Percentiles rank a stretch among this genome's conserved stretches.
These are phyloP conservation scores for Heteromormyrus szaboi DNA, from an alignment of 2,797 vertebrate genomes.

Conservation along the genomic window DNA sequence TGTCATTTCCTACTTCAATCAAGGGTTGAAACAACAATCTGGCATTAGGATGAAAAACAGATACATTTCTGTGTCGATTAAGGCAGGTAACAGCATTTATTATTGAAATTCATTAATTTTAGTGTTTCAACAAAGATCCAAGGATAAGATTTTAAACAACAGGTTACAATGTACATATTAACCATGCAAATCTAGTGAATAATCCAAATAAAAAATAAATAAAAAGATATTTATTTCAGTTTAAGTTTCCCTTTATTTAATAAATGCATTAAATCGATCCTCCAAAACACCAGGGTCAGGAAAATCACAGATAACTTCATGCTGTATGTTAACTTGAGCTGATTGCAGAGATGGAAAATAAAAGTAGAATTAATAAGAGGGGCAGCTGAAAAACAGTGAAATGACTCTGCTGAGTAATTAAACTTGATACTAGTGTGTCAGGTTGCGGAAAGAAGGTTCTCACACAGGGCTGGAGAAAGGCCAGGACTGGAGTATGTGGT, in stretches of 20 bases:
- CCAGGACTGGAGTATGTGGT: neutral
- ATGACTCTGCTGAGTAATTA: neutral
- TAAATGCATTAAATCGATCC: neutral
- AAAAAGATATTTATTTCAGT: neutral
- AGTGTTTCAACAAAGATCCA: neutral
- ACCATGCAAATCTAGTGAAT: neutral
- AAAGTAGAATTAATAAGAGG: neutral
- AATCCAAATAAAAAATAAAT: neutral
- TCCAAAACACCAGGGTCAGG: neutral
- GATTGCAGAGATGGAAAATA: neutral
- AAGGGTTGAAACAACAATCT: neutral
- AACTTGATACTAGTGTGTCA: neutral
- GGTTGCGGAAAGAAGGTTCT: neutral
- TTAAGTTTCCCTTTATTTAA: neutral
- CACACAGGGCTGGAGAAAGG: neutral
- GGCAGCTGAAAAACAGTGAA: neutral
- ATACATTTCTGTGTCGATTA: neutral
- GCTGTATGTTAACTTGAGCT: neutral
- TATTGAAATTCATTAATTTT: neutral
- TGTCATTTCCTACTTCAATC: neutral
- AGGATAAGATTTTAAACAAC: neutral
- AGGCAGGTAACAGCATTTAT: neutral
- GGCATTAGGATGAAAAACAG: neutral
- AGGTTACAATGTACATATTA: neutral
- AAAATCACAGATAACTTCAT: neutral